Percentiles rank a stretch among this genome's conserved stretches.
Evolutionary conservation across 2,113 vertebrate species (phyloP).

Genomic region (Anthoscopus minutus): DNA sequence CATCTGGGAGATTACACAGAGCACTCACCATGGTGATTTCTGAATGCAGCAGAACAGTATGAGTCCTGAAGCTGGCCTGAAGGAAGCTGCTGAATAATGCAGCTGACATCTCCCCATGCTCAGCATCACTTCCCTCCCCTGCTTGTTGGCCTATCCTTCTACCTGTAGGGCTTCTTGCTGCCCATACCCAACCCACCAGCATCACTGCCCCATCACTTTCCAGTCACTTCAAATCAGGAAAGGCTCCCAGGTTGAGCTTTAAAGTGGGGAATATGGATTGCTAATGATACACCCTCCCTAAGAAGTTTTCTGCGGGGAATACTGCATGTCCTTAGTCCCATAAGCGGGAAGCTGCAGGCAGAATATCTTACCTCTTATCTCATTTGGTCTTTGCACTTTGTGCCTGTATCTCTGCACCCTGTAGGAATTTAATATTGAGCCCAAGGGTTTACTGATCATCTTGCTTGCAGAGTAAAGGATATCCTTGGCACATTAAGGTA

Average conservation of each 20-base stretch:
- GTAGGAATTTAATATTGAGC: background rate
- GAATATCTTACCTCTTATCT: background rate
- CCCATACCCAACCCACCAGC: background rate
- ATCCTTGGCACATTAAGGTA: background rate
- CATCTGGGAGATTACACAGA: background rate
- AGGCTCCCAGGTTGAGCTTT: background rate
- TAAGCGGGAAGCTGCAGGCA: background rate
- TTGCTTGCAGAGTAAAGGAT: background rate
- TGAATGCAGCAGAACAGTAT: background rate
- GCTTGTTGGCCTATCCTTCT: background rate
- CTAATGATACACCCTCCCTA: background rate
- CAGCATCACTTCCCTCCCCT: background rate
- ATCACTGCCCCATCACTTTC: background rate
- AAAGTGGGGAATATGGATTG: background rate
- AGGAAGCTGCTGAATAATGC: conserved; percentile 14
- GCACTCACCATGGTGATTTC: background rate
- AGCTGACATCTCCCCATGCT: background rate
- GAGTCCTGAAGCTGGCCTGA: background rate
- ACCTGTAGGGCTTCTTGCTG: conserved; percentile 8
- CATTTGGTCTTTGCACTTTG: background rate
- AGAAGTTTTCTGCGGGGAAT: background rate
- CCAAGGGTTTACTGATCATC: background rate
- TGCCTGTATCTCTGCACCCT: background rate
- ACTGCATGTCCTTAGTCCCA: fast-evolving
- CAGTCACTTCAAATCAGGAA: conserved; percentile 13